Conservation (phyloP, 2,797 vertebrate genomes). For the Cirrhinus molitorella region DNA sequence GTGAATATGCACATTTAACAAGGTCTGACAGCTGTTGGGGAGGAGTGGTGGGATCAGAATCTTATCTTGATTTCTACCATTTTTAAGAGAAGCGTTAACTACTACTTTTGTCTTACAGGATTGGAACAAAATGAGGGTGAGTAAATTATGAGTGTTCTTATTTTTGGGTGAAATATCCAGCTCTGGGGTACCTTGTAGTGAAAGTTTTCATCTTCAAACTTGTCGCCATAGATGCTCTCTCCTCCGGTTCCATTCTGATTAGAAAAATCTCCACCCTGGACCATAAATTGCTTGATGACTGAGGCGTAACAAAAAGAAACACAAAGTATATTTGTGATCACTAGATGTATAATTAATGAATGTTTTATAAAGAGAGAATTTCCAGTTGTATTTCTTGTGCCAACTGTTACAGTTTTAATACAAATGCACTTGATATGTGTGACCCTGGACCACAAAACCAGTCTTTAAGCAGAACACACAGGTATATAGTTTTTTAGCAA, state of each 20-base stretch:
- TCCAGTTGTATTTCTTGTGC: background rate
- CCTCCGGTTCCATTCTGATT: conserved; percentile 97
- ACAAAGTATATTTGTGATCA: background rate
- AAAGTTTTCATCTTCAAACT: conserved; percentile 99
- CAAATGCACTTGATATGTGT: too few relatives aligned
- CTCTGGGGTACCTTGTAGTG: conserved; percentile 88
- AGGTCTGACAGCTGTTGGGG: background rate
- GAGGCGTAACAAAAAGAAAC: conserved; percentile 20
- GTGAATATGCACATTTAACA: background rate
- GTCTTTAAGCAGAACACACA: too few relatives aligned
- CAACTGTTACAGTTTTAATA: too few relatives aligned
- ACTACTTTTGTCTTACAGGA: background rate
- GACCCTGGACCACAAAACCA: too few relatives aligned
- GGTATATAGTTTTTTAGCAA: too few relatives aligned
- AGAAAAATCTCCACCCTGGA: conserved; percentile 97
- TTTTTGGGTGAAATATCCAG: background rate
- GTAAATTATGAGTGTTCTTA: background rate
- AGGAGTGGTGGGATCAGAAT: background rate
- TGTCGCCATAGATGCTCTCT: conserved; percentile 98
- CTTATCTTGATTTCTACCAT: background rate
- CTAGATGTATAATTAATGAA: too few relatives aligned
- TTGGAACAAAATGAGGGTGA: background rate
- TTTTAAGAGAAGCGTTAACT: background rate
- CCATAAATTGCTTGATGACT: conserved; percentile 99
- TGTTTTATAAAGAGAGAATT: too few relatives aligned